Evolutionary conservation across 1,140 invertebrate genomes (phyloP).

Genomic region (Zaprionus ornatus): DNA sequence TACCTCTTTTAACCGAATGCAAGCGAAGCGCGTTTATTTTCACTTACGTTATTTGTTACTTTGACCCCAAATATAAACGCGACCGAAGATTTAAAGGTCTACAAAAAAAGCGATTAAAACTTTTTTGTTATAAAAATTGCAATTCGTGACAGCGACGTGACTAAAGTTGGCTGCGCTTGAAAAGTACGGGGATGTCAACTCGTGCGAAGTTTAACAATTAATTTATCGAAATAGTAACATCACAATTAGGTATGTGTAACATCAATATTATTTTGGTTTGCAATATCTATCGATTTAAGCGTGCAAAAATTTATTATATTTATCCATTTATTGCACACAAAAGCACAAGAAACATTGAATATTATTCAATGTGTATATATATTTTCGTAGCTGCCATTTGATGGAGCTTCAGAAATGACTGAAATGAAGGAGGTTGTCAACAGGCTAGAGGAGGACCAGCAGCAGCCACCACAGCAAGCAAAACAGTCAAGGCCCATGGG

Average conservation of each 20-base stretch:
- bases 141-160: constrained; percentile 76
- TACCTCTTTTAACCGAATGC: neutral
- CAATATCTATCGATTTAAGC: constrained; percentile 34
- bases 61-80: constrained; percentile 27
- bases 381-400: neutral
- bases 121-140: constrained; percentile 74
- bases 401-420: constrained; percentile 47
- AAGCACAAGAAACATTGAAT: neutral
- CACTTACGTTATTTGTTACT: constrained; percentile 53
- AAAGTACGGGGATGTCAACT: constrained; percentile 22
- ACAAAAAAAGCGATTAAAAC: constrained; percentile 48
- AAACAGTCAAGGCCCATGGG: constrained; percentile 12
- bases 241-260: constrained; percentile 29
- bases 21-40: neutral
- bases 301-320: constrained; percentile 35
- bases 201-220: neutral
- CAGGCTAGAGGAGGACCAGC: constrained; percentile 32
- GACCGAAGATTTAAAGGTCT: constrained; percentile 52
- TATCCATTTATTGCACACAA: constrained; percentile 16
- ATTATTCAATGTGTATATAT: constrained; percentile 4
- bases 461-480: constrained; percentile 19
- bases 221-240: constrained; percentile 26
- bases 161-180: constrained; percentile 76
- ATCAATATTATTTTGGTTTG: constrained; percentile 16
- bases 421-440: constrained; percentile 50